Evolutionary conservation across 2,888 invertebrate species (phyloP), one percentile per base, ranked within the genome.

Genomic region (Asteroscopus sphinx): DNA sequence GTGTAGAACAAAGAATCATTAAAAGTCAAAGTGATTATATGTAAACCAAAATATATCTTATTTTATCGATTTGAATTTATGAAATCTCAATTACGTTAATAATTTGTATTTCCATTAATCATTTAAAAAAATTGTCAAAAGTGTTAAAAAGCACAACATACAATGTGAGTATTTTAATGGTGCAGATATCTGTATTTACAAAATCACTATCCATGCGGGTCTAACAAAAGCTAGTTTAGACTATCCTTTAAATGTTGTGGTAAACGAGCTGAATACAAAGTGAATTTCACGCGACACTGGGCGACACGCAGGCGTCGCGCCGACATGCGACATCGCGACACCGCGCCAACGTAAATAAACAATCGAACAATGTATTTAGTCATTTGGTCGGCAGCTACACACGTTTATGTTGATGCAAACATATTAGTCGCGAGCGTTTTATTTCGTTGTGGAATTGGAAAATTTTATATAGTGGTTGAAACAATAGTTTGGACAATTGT

Each of bases 321-420:
- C 17, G 40, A 53, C 51, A 41, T 40, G 61, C 71, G 53, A 57
- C 57, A 47, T 36, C 35, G 25, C 37, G 36, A 37, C 33, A 33
- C 17, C 45, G 25, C 15, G 35, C 15, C 15, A 26, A 9, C 42
- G 26, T 70, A 65, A 70, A 67, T 58, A 59, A 63, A 59, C 73
- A 59, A 67, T 72, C 54, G 37, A 55, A 70, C 71, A 70, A 58
- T 57, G 56, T 68, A 69, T 73, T 65, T 65, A 63, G 68, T 71
- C 48, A 59, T 53, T 67, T 67, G 70, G 40, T n/a, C 45, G 70
- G 49, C 58, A 64, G 52, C 35, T 48, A 52, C 66, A 64, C 58
- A 41, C 48, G 65, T 47, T 39, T 40, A 57, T 35, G 49, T 47
- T 15, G 32, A 45, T 52, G 58, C 65, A 69, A 67, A 70, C 58